Conservation (phyloP, 2,113 vertebrate species). For the Cebidichthys violaceus region DNA sequence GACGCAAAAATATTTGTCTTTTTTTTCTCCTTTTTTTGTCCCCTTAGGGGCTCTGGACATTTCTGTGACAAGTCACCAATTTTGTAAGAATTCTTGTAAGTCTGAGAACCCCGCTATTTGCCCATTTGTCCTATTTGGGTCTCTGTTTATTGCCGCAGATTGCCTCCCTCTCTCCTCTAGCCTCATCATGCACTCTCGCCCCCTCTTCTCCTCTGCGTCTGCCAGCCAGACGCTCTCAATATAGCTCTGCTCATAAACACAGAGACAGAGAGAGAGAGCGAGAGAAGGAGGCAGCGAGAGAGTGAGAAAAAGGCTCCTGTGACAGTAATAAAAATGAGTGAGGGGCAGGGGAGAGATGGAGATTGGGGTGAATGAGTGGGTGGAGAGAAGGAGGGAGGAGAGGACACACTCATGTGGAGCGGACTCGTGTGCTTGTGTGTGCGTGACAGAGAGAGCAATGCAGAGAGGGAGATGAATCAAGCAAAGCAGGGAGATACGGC, state of each 20-base stretch:
- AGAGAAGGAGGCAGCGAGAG: constrained; percentile 53
- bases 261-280: constrained; percentile 66
- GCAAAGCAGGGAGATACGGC: constrained; percentile 49
- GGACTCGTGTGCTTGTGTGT: constrained; percentile 33
- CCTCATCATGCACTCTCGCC: constrained; percentile 73
- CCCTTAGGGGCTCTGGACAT: neutral
- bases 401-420: constrained; percentile 61
- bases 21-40: neutral
- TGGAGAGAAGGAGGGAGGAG: constrained; percentile 62
- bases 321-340: constrained; percentile 80
- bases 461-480: constrained; percentile 55
- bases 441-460: constrained; percentile 45
- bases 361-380: constrained; percentile 76
- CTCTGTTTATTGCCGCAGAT: constrained; percentile 28
- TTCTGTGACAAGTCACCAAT: neutral
- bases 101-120: constrained; percentile 29
- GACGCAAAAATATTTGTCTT: neutral
- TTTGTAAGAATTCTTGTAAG: neutral
- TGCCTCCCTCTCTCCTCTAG: constrained; percentile 51
- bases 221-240: constrained; percentile 92
- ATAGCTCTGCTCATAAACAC: constrained; percentile 93
- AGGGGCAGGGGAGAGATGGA: constrained; percentile 71
- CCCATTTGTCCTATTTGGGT: constrained; percentile 39
- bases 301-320: constrained; percentile 72
- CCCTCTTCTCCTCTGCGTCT: constrained; percentile 82